Conservation (phyloP, 2,888 invertebrate species). For the Girardia tigrina region DNA sequence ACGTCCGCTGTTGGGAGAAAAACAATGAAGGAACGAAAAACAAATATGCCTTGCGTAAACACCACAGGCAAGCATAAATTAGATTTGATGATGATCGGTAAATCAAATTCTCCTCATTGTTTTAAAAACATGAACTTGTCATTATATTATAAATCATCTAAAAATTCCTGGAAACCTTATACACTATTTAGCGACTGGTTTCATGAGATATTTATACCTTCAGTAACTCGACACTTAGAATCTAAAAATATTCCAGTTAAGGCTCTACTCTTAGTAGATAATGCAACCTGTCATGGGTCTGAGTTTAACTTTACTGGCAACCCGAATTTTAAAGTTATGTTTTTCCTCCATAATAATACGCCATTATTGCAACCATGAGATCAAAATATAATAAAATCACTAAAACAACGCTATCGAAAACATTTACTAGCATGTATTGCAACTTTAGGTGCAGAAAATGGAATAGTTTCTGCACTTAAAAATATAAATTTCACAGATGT, state of each 20-base stretch:
- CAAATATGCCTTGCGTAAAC: neutral
- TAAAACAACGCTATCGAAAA: neutral
- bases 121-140: neutral
- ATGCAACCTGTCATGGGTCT: neutral
- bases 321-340: neutral
- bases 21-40: neutral
- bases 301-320: neutral
- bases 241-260: neutral
- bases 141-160: neutral
- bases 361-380: slow-evolving; percentile 2
- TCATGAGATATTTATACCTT: neutral
- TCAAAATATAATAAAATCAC: neutral
- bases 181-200: neutral
- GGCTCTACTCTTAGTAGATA: neutral
- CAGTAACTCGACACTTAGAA: neutral
- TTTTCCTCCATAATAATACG: neutral
- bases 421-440: neutral
- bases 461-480: neutral
- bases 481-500: neutral
- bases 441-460: neutral
- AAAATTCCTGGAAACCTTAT: neutral
- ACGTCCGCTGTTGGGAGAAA: neutral
- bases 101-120: neutral
- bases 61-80: neutral
- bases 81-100: neutral